Evolutionary conservation across 2,797 vertebrate genomes (phyloP).

Genomic region (Ciconia nigra): DNA sequence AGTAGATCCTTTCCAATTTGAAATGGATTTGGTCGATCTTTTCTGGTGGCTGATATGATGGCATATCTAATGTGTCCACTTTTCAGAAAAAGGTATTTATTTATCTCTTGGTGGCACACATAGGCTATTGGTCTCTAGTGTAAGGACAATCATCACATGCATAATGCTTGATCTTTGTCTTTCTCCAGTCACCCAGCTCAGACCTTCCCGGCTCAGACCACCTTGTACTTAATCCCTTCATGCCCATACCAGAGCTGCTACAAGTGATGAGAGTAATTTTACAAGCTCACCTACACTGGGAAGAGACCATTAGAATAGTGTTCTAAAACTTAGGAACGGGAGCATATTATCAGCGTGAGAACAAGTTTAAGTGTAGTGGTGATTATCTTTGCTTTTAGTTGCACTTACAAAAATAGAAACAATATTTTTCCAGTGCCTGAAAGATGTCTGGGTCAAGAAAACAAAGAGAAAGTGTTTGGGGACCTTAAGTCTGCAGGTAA

Average conservation of each 20-base stretch:
- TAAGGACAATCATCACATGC: background rate
- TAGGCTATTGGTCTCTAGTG: background rate
- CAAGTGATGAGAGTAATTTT: background rate
- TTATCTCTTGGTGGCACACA: accelerated
- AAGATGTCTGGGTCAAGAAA: background rate
- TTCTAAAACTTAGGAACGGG: background rate
- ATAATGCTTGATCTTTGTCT: background rate
- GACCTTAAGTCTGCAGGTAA: background rate
- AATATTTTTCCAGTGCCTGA: background rate
- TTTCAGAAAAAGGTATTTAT: background rate
- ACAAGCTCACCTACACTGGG: background rate
- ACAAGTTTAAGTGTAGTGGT: background rate
- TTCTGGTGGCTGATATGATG: background rate
- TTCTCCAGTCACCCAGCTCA: background rate
- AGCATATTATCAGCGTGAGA: background rate
- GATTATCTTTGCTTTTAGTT: background rate
- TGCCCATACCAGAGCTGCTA: background rate
- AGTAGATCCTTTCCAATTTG: background rate
- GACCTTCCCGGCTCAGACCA: background rate
- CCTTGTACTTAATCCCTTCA: background rate
- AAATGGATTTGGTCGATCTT: background rate
- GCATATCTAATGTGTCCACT: background rate
- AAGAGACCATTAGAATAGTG: background rate
- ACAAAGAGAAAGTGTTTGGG: background rate
- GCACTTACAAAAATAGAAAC: background rate